phyloP scores from a whole-genome alignment of 2,797 vertebrate species.

The Peromyscus aztecus region DNA sequence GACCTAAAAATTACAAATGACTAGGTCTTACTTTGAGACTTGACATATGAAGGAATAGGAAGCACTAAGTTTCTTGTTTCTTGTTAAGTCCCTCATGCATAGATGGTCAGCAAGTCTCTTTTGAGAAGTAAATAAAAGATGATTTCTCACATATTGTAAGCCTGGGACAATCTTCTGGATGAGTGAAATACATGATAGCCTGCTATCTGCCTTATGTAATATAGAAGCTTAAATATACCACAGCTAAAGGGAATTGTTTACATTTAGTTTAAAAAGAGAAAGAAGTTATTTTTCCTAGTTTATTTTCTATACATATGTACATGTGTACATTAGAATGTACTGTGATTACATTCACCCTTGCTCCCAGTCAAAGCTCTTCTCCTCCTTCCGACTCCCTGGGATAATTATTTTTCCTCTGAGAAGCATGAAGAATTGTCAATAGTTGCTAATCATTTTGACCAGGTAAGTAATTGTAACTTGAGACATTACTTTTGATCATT shows the following conservation, averaged over 20 bases:
- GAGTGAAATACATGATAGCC: background rate
- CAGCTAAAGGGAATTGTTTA: constrained; percentile 31
- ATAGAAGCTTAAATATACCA: background rate
- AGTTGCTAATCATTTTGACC: constrained; percentile 37
- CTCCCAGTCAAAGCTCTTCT: background rate
- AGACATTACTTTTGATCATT: constrained; percentile 60
- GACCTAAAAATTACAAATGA: background rate
- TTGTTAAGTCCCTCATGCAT: background rate
- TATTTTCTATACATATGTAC: background rate
- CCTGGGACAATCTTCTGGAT: background rate
- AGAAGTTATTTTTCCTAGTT: background rate
- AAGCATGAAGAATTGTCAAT: background rate
- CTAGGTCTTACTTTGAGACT: background rate
- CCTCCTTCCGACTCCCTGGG: background rate
- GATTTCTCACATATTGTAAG: background rate
- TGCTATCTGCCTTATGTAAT: background rate
- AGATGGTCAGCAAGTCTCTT: background rate
- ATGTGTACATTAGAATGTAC: background rate
- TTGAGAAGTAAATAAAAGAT: constrained; percentile 20
- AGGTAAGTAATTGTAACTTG: constrained; percentile 20
- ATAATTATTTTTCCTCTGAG: background rate
- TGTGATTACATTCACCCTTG: background rate
- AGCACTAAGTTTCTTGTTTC: background rate
- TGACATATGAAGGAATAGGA: background rate
- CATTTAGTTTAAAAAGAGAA: constrained; percentile 31